A percentile compares a stretch with the other conserved stretches of the same genome.
Evolutionary conservation across 2,888 invertebrate species (phyloP).

Genomic region (Campoletis raptor): DNA sequence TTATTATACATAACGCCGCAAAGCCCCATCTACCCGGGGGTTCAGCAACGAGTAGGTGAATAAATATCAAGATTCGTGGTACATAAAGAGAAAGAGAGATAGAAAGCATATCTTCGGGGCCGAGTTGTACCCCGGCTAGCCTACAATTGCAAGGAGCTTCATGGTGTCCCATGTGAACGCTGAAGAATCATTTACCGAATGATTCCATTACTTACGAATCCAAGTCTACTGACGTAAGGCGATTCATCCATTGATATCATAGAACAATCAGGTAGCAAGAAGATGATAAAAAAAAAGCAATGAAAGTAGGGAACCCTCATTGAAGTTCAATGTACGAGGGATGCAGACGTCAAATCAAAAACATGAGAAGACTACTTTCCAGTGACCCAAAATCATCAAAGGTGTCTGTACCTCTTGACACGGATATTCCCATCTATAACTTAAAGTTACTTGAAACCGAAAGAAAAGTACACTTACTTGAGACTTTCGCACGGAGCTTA

Average conservation of each 20-base stretch:
- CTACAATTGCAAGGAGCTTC: constrained; percentile 62
- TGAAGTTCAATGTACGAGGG: not conserved
- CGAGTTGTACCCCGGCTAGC: constrained; percentile 55
- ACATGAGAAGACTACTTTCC: not conserved
- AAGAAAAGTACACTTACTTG: not conserved
- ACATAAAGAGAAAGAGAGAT: constrained; percentile 14
- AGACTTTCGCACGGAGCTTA: constrained; percentile 51
- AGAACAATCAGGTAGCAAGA: not conserved
- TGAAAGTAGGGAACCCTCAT: not conserved
- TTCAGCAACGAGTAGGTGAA: constrained; percentile 67
- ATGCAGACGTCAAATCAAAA: not conserved
- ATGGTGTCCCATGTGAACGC: constrained; percentile 46
- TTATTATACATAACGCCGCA: constrained; percentile 70
- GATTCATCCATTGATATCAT: constrained; percentile 2
- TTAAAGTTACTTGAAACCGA: not conserved
- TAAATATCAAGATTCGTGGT: constrained; percentile 66
- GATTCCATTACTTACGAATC: constrained; percentile 47
- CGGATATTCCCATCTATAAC: not conserved
- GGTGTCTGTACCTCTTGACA: not conserved
- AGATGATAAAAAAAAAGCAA: constrained; percentile 18
- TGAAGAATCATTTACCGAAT: constrained; percentile 65
- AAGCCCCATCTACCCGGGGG: constrained; percentile 68
- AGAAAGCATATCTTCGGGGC: constrained; percentile 51
- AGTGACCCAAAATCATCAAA: not conserved
- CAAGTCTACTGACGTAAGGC: not conserved